These are phyloP conservation scores for Todus mexicanus DNA, from an alignment of 2,797 vertebrate genomes.

Conservation along the genomic window DNA sequence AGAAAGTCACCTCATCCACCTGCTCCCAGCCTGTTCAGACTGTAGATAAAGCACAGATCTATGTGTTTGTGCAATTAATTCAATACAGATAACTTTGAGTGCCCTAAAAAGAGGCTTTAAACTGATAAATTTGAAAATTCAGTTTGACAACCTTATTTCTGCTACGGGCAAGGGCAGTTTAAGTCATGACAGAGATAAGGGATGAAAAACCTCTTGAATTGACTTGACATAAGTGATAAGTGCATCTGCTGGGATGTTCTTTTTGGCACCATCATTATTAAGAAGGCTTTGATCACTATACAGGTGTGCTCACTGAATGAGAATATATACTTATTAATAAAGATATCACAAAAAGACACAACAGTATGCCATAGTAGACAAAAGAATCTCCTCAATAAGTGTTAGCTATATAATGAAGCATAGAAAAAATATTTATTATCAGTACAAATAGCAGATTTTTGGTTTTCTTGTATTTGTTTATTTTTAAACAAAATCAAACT, in stretches of 20 bases:
- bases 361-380: neutral
- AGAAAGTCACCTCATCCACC: neutral
- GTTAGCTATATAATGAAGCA: neutral
- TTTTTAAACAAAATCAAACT: neutral
- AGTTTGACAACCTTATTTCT: constrained; percentile 61
- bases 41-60: constrained; percentile 63
- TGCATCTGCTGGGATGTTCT: neutral
- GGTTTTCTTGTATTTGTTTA: neutral
- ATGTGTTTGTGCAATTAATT: constrained; percentile 68
- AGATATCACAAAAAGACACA: neutral
- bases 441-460: neutral
- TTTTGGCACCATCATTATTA: neutral
- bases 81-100: constrained; percentile 58
- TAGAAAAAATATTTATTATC: neutral
- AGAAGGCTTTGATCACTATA: neutral
- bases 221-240: neutral
- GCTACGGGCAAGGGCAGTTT: constrained; percentile 69
- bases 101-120: constrained; percentile 49
- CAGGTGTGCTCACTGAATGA: neutral
- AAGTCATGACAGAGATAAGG: constrained; percentile 53
- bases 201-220: constrained; percentile 13
- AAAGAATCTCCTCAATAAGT: neutral
- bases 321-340: neutral
- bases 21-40: constrained; percentile 22
- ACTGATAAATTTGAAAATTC: constrained; percentile 66